A percentile compares a stretch with the other conserved stretches of the same genome.
These are phyloP conservation scores for Himalopsyche japonica DNA, from an alignment of 2,888 invertebrate species.

Conservation along the genomic window DNA sequence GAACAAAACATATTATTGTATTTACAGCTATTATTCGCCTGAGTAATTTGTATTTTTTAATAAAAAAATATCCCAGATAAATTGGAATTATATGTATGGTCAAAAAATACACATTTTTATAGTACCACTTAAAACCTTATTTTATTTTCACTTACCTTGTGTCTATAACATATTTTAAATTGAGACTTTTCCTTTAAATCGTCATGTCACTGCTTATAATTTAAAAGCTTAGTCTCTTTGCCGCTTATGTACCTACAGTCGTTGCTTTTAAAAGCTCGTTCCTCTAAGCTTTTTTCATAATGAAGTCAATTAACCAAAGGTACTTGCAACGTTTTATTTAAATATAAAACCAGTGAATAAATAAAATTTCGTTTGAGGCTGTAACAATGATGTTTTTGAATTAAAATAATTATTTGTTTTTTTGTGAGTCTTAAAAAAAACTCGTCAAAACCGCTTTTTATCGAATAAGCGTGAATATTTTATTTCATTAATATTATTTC, in stretches of 20 bases:
- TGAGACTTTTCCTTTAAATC: too few species aligned
- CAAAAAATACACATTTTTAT: too few species aligned
- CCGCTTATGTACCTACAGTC: background rate
- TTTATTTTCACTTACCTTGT: too few species aligned
- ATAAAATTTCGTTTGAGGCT: background rate
- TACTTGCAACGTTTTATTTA: slow-evolving; percentile 9
- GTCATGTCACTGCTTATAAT: background rate
- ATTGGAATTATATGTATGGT: too few species aligned
- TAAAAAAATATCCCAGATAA: too few species aligned
- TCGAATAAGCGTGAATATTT: too few species aligned
- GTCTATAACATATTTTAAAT: too few species aligned
- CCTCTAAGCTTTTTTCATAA: background rate
- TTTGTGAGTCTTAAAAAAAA: background rate
- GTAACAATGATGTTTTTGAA: background rate
- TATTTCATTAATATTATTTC: too few species aligned
- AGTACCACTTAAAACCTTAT: too few species aligned
- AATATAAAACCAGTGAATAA: background rate
- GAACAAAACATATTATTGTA: too few species aligned
- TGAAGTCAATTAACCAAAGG: slow-evolving; percentile 11
- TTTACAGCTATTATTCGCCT: too few species aligned
- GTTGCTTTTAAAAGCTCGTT: background rate
- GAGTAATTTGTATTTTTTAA: too few species aligned
- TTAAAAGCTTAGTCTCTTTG: background rate
- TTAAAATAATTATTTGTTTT: background rate
- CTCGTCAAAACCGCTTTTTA: background rate